Evolutionary conservation across 2,888 invertebrate species (phyloP), one percentile per base, ranked within the genome.

Genomic region (Ramazzottius varieornatus): DNA sequence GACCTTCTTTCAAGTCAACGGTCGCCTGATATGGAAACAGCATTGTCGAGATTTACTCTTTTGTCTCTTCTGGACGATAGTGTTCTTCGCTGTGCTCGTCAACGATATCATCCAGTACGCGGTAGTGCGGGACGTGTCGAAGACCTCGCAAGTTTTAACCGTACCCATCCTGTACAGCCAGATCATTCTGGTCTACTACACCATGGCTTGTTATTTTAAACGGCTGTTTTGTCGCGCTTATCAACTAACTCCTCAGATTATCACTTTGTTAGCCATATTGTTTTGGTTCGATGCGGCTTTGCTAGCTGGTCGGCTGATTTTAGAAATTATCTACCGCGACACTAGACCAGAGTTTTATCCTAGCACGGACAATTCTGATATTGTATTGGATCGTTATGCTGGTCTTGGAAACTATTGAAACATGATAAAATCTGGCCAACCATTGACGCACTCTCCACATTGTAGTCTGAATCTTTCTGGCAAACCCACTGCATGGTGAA

Each of bases 181-280:
- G 54, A 54, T 24, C 54, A 54, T 54, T 54, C 29, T 54, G 54
- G 54, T 54, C 4, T 54, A 24, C 54, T 54, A 54, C 54, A 54
- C 54, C 29, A 54, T 54, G 54, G 54, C 16, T 8, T 54, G 54
- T 29, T 54, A 54, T 24, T 24, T 16, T 54, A 4, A n/a, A 8
- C 54, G 54, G 29, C 29, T 16, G 8, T 54, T 54, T 29, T 54
- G 54, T 29, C 54, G 54, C n/a, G 8, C 4, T 8, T 29, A 54
- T 24, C 8, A 8, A 8, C 8, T 29, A 13, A 4, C 24, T 4
- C 54, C 54, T 4, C 54, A 54, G 4, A 29, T 54, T 4, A 54
- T 16, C 16, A 4, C 16, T 8, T 54, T 54, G 4, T 4, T 29
- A 24, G 4, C 4, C 4, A 24, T 8, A 29, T 24, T 54, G 20